phyloP scores from a whole-genome alignment of 2,113 vertebrate species.

The Odontophorus gujanensis region DNA sequence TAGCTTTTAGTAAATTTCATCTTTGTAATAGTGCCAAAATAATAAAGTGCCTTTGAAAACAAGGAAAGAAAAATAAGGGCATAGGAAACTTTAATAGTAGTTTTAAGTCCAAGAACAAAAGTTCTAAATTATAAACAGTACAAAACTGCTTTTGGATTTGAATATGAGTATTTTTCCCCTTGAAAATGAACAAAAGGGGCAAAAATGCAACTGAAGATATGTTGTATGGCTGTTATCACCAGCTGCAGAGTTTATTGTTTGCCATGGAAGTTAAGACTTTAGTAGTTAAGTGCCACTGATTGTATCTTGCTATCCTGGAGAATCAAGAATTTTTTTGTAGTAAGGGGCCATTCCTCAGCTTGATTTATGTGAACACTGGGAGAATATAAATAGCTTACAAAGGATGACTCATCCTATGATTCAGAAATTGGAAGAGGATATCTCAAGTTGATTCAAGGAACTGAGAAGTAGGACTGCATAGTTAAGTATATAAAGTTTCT shows the following conservation, averaged over 20 bases:
- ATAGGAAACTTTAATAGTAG: neutral
- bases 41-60: conserved; percentile 2
- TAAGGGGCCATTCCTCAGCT: neutral
- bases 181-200: neutral
- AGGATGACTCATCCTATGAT: neutral
- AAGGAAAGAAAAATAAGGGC: neutral
- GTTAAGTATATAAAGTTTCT: neutral
- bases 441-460: neutral
- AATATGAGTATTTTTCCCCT: neutral
- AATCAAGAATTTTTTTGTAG: neutral
- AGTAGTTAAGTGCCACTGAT: conserved; percentile 15
- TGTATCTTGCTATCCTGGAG: neutral
- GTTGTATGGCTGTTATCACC: neutral
- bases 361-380: neutral
- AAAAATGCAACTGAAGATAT: neutral
- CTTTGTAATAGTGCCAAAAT: neutral
- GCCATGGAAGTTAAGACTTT: neutral
- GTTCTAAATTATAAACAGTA: neutral
- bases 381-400: neutral
- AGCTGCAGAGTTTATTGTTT: conserved; percentile 34
- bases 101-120: neutral
- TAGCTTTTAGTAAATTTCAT: neutral
- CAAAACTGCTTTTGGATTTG: neutral
- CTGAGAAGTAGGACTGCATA: neutral
- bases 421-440: neutral